Conservation (phyloP, 2,888 invertebrate species). For the Lasioglossum morio region DNA sequence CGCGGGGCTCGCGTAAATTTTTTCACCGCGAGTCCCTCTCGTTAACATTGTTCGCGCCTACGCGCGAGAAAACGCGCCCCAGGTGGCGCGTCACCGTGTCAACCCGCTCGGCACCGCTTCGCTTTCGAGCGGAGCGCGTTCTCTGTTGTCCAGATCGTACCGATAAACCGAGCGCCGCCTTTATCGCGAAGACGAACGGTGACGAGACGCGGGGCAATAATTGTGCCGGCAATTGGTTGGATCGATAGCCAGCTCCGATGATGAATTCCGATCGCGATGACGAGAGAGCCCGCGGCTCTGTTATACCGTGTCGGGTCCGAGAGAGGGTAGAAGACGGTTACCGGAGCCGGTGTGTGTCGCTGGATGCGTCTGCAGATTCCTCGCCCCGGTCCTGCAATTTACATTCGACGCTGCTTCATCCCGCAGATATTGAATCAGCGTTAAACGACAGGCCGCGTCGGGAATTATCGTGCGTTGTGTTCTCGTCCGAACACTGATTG, state of each 20-base stretch:
- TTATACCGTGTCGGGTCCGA: not conserved
- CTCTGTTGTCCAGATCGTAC: slow-evolving; percentile 54
- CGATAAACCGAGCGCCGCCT: slow-evolving; percentile 61
- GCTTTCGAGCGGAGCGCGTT: not conserved
- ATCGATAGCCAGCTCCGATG: slow-evolving; percentile 44
- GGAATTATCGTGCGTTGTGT: slow-evolving; percentile 11
- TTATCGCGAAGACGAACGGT: slow-evolving; percentile 48
- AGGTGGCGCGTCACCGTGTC: slow-evolving; percentile 67
- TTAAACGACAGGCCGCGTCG: slow-evolving; percentile 8
- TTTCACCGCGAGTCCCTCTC: slow-evolving; percentile 53
- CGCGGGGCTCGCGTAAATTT: slow-evolving; percentile 54
- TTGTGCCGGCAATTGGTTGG: slow-evolving; percentile 42
- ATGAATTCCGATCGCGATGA: slow-evolving; percentile 38
- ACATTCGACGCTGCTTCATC: slow-evolving; percentile 12
- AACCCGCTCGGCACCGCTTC: slow-evolving; percentile 35
- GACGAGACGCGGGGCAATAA: slow-evolving; percentile 42
- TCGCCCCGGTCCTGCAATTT: not conserved
- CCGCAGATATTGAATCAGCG: slow-evolving; percentile 17
- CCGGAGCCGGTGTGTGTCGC: not conserved
- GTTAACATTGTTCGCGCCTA: slow-evolving; percentile 68
- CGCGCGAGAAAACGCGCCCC: slow-evolving; percentile 65
- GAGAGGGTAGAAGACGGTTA: not conserved
- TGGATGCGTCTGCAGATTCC: slow-evolving; percentile 19
- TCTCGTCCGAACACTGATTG: slow-evolving; percentile 4
- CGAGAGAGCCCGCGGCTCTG: not conserved